Evolutionary conservation across 2,888 invertebrate species (phyloP).

Genomic region (Netelia fuscicornis): DNA sequence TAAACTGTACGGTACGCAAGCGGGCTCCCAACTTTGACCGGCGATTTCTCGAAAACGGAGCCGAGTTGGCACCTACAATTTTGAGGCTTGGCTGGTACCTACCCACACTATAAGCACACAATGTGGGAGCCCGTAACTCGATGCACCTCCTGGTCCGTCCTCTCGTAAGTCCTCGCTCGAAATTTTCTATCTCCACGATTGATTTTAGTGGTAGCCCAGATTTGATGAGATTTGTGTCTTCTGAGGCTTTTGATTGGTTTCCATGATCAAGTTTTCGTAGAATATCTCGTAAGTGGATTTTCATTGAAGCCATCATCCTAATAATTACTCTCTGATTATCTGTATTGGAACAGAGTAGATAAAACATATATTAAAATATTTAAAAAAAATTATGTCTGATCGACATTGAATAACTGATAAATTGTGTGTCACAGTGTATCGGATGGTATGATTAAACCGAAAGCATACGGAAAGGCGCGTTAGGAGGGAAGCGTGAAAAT

Average conservation of each 20-base stretch:
- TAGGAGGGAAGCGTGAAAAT: slow-evolving; percentile 17
- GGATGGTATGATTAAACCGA: slow-evolving; percentile 11
- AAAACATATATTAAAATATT: background rate
- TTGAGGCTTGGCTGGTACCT: too few relatives aligned
- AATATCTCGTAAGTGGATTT: slow-evolving; percentile 20
- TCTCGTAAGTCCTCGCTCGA: background rate
- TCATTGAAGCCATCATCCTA: slow-evolving; percentile 23
- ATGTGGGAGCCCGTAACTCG: too few relatives aligned
- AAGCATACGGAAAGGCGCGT: slow-evolving; percentile 18
- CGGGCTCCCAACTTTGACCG: too few relatives aligned
- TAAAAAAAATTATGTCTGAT: too few relatives aligned
- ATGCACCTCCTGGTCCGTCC: too few relatives aligned
- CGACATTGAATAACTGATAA: background rate
- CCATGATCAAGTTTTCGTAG: background rate
- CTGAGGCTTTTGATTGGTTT: background rate
- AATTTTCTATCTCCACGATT: slow-evolving; percentile 27
- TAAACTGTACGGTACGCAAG: too few relatives aligned
- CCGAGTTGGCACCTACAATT: too few relatives aligned
- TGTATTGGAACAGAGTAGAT: slow-evolving; percentile 7
- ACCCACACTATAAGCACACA: too few relatives aligned
- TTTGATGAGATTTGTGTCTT: slow-evolving; percentile 3
- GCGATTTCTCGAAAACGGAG: too few relatives aligned
- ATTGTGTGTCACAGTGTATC: slow-evolving; percentile 17
- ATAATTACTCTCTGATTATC: slow-evolving; percentile 19
- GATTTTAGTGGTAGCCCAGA: slow-evolving; percentile 11